Base-by-base conservation (phyloP, 2,113 vertebrate genomes). In the Baryphthengus martii region DNA sequence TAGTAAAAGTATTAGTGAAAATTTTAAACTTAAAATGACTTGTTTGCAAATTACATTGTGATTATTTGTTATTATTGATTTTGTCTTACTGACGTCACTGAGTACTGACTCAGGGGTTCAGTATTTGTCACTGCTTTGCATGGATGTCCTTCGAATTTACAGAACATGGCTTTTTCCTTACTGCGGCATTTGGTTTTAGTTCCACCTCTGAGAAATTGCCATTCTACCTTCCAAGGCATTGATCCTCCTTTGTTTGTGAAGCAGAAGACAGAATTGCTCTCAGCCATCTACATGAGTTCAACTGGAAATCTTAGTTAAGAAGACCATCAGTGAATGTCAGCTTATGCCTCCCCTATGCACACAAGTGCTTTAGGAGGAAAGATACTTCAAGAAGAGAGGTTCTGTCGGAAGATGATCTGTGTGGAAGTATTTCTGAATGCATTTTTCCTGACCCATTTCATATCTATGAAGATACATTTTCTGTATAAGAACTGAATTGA, bases 271-370 rank as follows among this genome's bases (percentile, higher is more conserved):
- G 47, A 58, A n/a, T 52, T 5, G 0, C 1, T 70, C 29, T 52
- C 52, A 78, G 17, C 5, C 4, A 25, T 18, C 37, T 11, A 15
- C 33, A 13, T 4, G 29, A 35, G 33, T 39, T 53, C 40, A n/a
- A 8, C 9, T 75, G 61, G 49, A 72, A 78, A 56, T 21, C 29
- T 35, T 55, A 35, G 31, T 13, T 49, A 59, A 58, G 0, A 2
- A 53, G 11, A 42, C 28, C 6, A 7, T 11, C 18, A 11, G 17
- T 20, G 17, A 53, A 44, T 4, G 13, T 23, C 55, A 77, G 40
- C 35, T 7, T 10, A 25, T 1, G 4, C 4, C 26, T 37, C 18
- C 15, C 24, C 7, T 2, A 1, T 6, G 10, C 20, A 37, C 16
- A 31, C 3, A 25, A 20, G 25, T 52, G 12, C 8, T 72, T 55